Conservation (phyloP, 2,888 invertebrate genomes). For the Temnothorax ravouxi region DNA sequence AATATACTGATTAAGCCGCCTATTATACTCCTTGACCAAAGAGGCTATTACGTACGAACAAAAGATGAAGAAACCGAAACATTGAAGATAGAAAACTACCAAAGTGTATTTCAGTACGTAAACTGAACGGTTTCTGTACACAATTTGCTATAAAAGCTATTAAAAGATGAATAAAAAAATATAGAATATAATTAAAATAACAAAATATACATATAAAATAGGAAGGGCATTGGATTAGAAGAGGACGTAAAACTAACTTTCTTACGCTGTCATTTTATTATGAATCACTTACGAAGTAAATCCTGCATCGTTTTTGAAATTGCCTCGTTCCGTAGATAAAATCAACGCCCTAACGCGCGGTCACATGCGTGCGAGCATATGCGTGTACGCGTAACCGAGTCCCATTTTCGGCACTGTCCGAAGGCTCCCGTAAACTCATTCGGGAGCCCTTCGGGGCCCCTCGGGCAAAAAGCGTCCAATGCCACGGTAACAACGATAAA, state of each 20-base stretch:
- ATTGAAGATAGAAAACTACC: background rate
- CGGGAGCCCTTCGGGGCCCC: slow-evolving; percentile 33
- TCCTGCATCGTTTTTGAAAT: slow-evolving; percentile 26
- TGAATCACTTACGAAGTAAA: slow-evolving; percentile 34
- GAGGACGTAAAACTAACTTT: background rate
- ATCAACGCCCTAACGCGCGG: slow-evolving; percentile 9
- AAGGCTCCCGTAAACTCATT: slow-evolving; percentile 50
- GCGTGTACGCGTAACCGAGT: slow-evolving; percentile 15
- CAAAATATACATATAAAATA: background rate
- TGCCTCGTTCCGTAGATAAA: background rate
- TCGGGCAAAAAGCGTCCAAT: slow-evolving; percentile 58
- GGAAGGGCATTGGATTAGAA: background rate
- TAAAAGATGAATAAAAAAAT: background rate
- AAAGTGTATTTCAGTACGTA: background rate
- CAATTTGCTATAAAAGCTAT: background rate
- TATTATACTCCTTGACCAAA: slow-evolving; percentile 44
- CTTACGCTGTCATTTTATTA: background rate
- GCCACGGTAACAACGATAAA: slow-evolving; percentile 63
- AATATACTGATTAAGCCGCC: slow-evolving; percentile 48
- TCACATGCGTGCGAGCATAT: slow-evolving; percentile 13
- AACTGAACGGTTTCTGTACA: background rate
- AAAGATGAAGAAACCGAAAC: slow-evolving; percentile 15
- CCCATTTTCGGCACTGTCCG: slow-evolving; percentile 53
- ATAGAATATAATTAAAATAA: no score
- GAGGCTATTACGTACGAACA: background rate